Evolutionary conservation across 35 echinoderm and acorn worm genomes (phyloP), one percentile per base, ranked within the genome.

Genomic region (Patiria miniata): DNA sequence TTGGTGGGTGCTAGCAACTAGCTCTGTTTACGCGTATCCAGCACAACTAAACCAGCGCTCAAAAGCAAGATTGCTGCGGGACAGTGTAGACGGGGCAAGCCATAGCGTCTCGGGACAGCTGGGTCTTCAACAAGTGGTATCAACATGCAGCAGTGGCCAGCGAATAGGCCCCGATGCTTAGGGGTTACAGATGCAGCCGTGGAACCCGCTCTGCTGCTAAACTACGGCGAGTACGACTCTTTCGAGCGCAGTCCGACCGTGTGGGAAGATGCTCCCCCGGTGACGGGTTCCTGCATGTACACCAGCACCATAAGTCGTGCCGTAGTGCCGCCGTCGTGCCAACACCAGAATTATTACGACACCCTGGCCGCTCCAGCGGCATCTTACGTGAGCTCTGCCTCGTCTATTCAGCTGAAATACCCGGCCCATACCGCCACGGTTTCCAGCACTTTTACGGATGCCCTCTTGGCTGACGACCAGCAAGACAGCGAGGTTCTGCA

Each of bases 1-100:
- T 90, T 83, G 79, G 78, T 90, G 78, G 80, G 42, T 81, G 77
- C 78, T 89, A 80, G 87, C 77, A 89, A 81, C 77, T 81, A 79
- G 51, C 32, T 73, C 54, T 90, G 88, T 90, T 90, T 90, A 84
- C 88, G 88, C 88, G 80, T 90, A 83, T 90, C 81, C 61, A 84
- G 47, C 81, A 37, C 73, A 60, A 83, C 69, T 84, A 36, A 84
- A 26, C 36, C n/a, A 58, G 57, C 38, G 53, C 53, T 79, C 65
- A 83, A 84, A 83, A 84, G 81, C 52, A 84, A 69, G 69, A 90
- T 77, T 87, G 68, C 52, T 40, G 47, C 85, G 85, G 68, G 85
- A 69, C 39, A 47, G 85, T 78, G 85, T 87, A 39, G 68, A 87
- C 68, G 40, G 44, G 73, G 68, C 85, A 87, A 77, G 34, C 65